Evolutionary conservation across 2,888 invertebrate species (phyloP).

Genomic region (Andrena bicolor): DNA sequence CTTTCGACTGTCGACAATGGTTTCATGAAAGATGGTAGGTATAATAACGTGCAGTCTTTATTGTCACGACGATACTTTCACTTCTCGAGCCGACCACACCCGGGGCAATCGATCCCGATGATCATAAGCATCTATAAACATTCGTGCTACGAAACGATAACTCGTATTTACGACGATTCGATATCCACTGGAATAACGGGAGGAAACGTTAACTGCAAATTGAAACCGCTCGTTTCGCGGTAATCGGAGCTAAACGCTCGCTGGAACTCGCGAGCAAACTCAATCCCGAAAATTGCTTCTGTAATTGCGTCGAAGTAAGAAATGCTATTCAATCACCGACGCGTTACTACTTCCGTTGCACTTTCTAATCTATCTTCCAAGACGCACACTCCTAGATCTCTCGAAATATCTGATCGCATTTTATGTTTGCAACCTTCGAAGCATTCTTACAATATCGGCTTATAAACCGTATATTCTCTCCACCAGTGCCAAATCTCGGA

Average conservation of each 20-base stretch:
- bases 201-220: conserved; percentile 15
- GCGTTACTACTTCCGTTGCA: neutral
- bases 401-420: too few relatives aligned
- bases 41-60: conserved; percentile 64
- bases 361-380: neutral
- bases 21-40: conserved; percentile 55
- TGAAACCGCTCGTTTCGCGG: neutral
- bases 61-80: conserved; percentile 68
- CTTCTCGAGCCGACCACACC: conserved; percentile 59
- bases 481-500: neutral
- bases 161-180: conserved; percentile 9
- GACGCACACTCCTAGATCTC: neutral
- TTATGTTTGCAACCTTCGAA: too few relatives aligned
- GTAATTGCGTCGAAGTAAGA: conserved; percentile 3
- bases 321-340: neutral
- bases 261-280: neutral
- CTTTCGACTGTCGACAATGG: conserved; percentile 50
- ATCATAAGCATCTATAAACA: conserved; percentile 39
- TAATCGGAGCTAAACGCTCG: conserved; percentile 1
- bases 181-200: neutral
- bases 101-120: conserved; percentile 52
- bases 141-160: conserved; percentile 26
- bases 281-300: conserved; percentile 11
- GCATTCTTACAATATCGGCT: too few relatives aligned
- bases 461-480: too few relatives aligned